Conservation (phyloP, 2,113 vertebrate species). For the Prunella fulvescens region DNA sequence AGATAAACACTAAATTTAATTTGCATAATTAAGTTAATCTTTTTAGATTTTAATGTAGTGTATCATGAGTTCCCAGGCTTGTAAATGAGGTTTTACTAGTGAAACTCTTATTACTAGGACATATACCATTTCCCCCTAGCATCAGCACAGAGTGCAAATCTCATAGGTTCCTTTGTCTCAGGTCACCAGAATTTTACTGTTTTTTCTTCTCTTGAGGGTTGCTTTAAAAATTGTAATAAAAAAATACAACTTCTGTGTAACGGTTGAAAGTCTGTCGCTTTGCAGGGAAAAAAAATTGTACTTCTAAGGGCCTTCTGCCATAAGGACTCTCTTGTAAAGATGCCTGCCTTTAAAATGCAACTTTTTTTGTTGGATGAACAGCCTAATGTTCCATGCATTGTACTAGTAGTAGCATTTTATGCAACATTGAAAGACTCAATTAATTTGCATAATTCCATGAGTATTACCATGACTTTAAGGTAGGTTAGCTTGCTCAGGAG, state of each 20-base stretch:
- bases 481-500: slow-evolving; percentile 84
- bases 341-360: slow-evolving; percentile 79
- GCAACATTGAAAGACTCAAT: slow-evolving; percentile 99
- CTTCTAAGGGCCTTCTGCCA: slow-evolving; percentile 79
- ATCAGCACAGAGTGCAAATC: slow-evolving; percentile 12
- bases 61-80: slow-evolving; percentile 29
- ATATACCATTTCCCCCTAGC: slow-evolving; percentile 29
- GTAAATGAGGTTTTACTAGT: slow-evolving; percentile 60
- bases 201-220: slow-evolving; percentile 54
- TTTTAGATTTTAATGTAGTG: slow-evolving; percentile 63
- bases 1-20: slow-evolving; percentile 60
- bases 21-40: slow-evolving; percentile 65
- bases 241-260: slow-evolving; percentile 66
- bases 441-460: slow-evolving; percentile 99
- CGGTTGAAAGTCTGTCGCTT: slow-evolving; percentile 69
- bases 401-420: slow-evolving; percentile 98
- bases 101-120: slow-evolving; percentile 55
- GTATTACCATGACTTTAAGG: slow-evolving; percentile 92
- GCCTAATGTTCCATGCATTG: slow-evolving; percentile 98
- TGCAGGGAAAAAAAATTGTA: slow-evolving; percentile 84
- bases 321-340: slow-evolving; percentile 85
- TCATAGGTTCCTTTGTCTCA: slow-evolving; percentile 42
- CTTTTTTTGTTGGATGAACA: slow-evolving; percentile 94
- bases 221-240: slow-evolving; percentile 72
- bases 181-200: slow-evolving; percentile 13